These are phyloP conservation scores for Campylomormyrus numenius DNA, from an alignment of 2,113 vertebrate species.

Conservation along the genomic window DNA sequence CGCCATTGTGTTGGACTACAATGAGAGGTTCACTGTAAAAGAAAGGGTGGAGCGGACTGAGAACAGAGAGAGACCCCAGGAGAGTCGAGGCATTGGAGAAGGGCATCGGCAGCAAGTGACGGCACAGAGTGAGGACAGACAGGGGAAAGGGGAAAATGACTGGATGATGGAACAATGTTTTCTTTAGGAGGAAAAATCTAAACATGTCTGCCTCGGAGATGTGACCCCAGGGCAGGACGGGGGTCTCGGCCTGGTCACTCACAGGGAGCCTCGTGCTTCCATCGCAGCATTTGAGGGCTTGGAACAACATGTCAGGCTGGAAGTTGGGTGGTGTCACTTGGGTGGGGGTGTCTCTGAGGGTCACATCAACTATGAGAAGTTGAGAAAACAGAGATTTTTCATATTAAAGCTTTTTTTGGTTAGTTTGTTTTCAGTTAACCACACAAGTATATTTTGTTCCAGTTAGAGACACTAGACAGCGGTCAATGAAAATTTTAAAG, in stretches of 20 bases:
- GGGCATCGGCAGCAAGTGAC: neutral
- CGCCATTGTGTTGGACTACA: neutral
- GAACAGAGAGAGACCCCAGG: neutral
- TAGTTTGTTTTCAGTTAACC: neutral
- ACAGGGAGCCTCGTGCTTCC: neutral
- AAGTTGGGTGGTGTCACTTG: neutral
- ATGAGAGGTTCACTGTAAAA: neutral
- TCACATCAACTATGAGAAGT: neutral
- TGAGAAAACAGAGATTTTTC: neutral
- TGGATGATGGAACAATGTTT: slow-evolving; percentile 8
- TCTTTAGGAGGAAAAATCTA: slow-evolving; percentile 22
- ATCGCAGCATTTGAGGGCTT: neutral
- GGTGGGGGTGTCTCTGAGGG: neutral
- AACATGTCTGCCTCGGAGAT: neutral
- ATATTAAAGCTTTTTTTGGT: neutral
- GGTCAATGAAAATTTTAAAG: neutral
- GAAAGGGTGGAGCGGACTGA: neutral
- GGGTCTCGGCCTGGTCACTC: neutral
- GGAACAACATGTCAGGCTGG: slow-evolving; percentile 1
- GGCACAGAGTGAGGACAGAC: slow-evolving; percentile 6
- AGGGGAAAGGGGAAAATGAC: slow-evolving; percentile 11
- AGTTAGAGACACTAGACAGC: neutral
- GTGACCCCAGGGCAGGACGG: neutral
- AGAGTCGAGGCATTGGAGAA: neutral
- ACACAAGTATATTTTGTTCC: neutral